Evolutionary conservation across 2,113 vertebrate species (phyloP).

Genomic region (Catharus minimus): DNA sequence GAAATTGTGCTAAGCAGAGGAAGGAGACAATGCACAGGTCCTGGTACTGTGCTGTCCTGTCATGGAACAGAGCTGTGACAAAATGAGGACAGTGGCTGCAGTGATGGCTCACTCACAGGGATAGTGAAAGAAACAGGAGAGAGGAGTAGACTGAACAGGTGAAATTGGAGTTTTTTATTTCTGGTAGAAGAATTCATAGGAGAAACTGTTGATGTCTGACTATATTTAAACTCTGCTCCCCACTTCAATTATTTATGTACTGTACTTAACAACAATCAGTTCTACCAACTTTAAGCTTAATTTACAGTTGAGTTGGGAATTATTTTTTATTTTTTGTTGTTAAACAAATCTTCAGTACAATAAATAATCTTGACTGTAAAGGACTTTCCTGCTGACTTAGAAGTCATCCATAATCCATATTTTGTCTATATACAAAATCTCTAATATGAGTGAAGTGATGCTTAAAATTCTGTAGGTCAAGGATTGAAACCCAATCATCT

Average conservation of each 20-base stretch:
- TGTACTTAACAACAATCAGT: background rate
- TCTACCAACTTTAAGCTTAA: background rate
- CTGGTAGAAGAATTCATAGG: background rate
- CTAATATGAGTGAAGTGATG: background rate
- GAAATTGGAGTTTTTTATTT: background rate
- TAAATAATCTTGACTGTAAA: background rate
- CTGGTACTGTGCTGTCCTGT: background rate
- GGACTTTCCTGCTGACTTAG: background rate
- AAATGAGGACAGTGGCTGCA: background rate
- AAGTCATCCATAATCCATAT: background rate
- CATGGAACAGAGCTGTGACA: background rate
- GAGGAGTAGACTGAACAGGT: background rate
- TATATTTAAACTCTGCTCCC: background rate
- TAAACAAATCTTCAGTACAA: conserved; percentile 27
- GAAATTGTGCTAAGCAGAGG: background rate
- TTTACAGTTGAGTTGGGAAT: background rate
- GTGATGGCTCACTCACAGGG: background rate
- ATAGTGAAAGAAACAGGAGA: background rate
- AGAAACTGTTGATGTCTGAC: background rate
- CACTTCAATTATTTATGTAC: background rate
- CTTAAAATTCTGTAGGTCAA: conserved; percentile 14
- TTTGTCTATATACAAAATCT: background rate
- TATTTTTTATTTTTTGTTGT: background rate
- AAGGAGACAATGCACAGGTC: background rate
- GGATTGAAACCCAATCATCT: background rate